Base-by-base conservation (phyloP, 2,797 vertebrate species). In the Selene dorsalis region DNA sequence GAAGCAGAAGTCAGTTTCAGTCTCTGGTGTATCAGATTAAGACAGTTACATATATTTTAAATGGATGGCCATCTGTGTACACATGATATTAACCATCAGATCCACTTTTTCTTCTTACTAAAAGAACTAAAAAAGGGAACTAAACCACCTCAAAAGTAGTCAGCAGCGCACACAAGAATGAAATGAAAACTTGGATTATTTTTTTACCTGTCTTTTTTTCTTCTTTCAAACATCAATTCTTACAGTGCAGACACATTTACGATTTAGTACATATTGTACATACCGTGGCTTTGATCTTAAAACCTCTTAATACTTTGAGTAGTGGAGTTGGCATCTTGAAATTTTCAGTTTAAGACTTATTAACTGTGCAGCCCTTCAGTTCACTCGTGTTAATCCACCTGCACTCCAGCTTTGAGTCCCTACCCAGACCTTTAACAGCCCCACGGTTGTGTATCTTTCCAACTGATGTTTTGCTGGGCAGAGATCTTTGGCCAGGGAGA, bases 401-500 rank as follows among this genome's bases (percentile, higher is more conserved):
- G 35, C 45, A 20, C 32, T 24, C 13, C 6, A 20, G 4, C 48
- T 59, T 45, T 20, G 12, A 17, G 30, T 55, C 35, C 13, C 9
- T 12, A 47, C 26, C 50, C 47, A 38, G 53, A 32, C 50, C 38
- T 80, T 77, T 50, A 59, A 69, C 69, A 71, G 50, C 61, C 52
- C 32, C n/a, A 17, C 38, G 68, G 58, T 14, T 1, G 12, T 60
- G 12, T 20, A 24, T 70, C 47, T 70, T 64, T 64, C 52, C 43
- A 65, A 38, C 43, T 69, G 39, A 69, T 74, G 77, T 57, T 79
- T 70, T 65, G 72, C 26, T n/a, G 7, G 52, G 53, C 60, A 48
- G 69, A 71, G 76, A 87, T 85, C 82, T 83, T 67, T 80, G 80
- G 74, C 67, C 45, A 18, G 56, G 8, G 70, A 88, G 74, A 74